Evolutionary conservation across 2,797 vertebrate species (phyloP).

Genomic region (Sebastes kiyomatsui): DNA sequence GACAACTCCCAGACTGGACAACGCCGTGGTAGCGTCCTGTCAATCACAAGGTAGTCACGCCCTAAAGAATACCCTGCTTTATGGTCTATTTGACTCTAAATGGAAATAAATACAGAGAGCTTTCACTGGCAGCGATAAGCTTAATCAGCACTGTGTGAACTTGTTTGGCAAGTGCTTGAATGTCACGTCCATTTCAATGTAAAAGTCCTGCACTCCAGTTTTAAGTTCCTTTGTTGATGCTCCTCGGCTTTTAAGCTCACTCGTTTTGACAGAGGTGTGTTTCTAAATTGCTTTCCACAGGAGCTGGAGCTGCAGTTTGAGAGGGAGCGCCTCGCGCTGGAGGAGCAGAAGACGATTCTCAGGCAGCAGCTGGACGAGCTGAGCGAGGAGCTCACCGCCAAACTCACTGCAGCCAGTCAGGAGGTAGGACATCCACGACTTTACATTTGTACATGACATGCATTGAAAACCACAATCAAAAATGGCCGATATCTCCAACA

Average conservation of each 20-base stretch:
- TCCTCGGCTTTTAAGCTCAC: background rate
- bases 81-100: too few species aligned
- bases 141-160: background rate
- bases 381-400: slow-evolving; percentile 88
- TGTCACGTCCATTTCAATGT: background rate
- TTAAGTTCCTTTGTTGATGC: background rate
- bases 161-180: background rate
- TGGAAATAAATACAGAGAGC: background rate
- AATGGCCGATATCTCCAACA: too few species aligned
- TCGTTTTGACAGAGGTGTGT: background rate
- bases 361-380: slow-evolving; percentile 89
- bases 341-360: slow-evolving; percentile 92
- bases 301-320: slow-evolving; percentile 95
- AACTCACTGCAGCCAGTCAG: slow-evolving; percentile 88
- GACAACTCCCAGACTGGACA: too few species aligned
- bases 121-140: background rate
- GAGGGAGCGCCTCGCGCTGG: slow-evolving; percentile 88
- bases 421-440: slow-evolving; percentile 81
- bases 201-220: background rate
- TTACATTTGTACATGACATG: background rate
- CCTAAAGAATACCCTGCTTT: too few species aligned
- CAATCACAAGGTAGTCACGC: too few species aligned
- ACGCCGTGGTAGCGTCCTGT: too few species aligned
- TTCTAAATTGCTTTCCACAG: slow-evolving; percentile 69
- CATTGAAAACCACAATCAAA: background rate